Conservation (phyloP, 2,888 invertebrate genomes). For the Amblyteles armatorius region DNA sequence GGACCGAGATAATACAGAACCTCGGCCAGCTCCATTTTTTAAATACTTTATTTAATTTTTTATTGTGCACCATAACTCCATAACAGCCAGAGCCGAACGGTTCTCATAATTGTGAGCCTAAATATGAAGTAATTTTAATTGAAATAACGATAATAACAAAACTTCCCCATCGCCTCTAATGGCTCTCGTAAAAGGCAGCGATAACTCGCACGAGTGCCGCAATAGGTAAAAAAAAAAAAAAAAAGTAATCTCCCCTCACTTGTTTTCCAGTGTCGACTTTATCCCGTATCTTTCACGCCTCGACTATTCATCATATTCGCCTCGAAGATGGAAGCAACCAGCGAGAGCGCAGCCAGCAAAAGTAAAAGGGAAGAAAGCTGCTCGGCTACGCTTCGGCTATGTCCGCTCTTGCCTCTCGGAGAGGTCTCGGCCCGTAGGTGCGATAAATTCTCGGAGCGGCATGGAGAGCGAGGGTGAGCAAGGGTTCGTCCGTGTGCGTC, state of each 20-base stretch:
- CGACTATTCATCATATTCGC: constrained; percentile 25
- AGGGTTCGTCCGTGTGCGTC: constrained; percentile 3
- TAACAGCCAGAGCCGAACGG: neutral
- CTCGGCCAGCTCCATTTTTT: neutral
- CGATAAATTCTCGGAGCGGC: constrained; percentile 55
- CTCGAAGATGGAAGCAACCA: neutral
- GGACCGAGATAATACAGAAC: constrained; percentile 41
- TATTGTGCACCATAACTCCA: constrained; percentile 2
- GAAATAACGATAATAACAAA: neutral
- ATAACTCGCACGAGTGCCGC: neutral
- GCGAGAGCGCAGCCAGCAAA: constrained; percentile 18
- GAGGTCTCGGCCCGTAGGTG: constrained; percentile 57
- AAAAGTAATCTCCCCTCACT: neutral
- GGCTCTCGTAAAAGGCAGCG: neutral
- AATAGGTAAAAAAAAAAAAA: neutral
- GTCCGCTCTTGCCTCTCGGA: constrained; percentile 24
- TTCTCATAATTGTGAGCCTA: neutral
- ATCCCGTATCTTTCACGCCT: neutral
- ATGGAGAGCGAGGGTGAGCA: constrained; percentile 24
- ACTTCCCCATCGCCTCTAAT: neutral
- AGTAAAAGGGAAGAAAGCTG: constrained; percentile 34
- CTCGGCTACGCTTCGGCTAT: constrained; percentile 13
- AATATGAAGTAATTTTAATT: constrained; percentile 13
- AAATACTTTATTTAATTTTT: constrained; percentile 28
- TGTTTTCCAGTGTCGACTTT: constrained; percentile 8